Conservation (phyloP, 2,797 vertebrate genomes). For the Diglossa cyanea region DNA sequence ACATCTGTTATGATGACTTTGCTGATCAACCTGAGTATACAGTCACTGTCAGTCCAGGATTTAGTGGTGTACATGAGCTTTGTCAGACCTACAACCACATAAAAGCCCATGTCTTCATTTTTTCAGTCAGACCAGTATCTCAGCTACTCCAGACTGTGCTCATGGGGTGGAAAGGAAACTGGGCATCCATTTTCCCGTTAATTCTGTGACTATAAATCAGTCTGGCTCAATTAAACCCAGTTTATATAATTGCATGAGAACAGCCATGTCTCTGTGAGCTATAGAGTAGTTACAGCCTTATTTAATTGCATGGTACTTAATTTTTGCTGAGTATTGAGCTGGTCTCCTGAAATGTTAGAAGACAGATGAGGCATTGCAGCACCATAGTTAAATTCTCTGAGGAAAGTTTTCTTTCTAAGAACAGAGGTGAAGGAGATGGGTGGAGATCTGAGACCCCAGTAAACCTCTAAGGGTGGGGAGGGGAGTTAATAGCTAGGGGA, state of each 20-base stretch:
- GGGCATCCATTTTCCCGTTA: not conserved
- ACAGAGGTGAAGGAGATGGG: not conserved
- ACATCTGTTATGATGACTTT: not conserved
- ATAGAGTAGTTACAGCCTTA: not conserved
- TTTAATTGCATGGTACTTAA: not conserved
- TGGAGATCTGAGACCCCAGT: not conserved
- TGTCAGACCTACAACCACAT: not conserved
- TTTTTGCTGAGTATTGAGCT: not conserved
- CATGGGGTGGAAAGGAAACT: not conserved
- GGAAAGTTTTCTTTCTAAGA: not conserved
- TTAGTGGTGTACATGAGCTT: not conserved
- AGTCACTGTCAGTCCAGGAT: not conserved
- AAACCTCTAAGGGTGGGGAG: not conserved
- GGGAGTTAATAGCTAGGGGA: not conserved
- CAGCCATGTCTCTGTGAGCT: not conserved
- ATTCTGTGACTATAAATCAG: not conserved
- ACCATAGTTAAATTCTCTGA: not conserved
- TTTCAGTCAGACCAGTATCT: not conserved
- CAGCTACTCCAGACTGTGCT: not conserved
- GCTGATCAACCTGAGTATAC: not conserved
- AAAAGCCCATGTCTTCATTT: not conserved
- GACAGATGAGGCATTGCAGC: not conserved
- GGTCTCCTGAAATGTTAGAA: not conserved
- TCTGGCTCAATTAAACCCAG: not conserved
- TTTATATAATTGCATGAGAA: not conserved